Base-by-base conservation (phyloP, 2,113 vertebrate genomes). In the Tetrao urogallus region DNA sequence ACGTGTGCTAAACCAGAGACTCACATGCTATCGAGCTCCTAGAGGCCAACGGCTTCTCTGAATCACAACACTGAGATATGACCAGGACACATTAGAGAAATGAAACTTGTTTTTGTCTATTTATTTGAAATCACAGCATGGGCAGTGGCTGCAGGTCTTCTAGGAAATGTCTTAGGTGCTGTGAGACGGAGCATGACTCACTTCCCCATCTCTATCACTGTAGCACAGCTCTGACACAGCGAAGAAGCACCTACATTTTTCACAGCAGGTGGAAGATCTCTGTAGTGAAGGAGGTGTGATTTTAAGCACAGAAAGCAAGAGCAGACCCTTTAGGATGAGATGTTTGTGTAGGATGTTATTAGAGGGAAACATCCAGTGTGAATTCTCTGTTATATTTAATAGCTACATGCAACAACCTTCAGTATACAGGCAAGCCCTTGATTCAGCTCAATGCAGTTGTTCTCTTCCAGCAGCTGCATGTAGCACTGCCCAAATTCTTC, bases 301-400 rank as follows among this genome's bases (percentile, higher is more conserved):
- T 84, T 87, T 19, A 65, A 86, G 82, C 1, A 12, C 1, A 42
- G 67, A 85, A 71, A 85, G 78, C 7, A 14, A 0, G 30, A 88
- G 79, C 42, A 88, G 91, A 91, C 82, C 82, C 82, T 83, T 4
- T 58, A 67, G 82, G 81, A 95, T 64, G 78, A 74, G 57, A 85
- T 64, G 30, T 89, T 93, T 52, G 84, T 79, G 74, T 30, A 61
- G 90, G 83, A 89, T 89, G 63, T 77, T 85, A 94, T 83, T 94
- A 95, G 85, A 83, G 52, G n/a, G 93, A 54, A 90, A 36, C 40
- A 94, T 89, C 80, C 56, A 42, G 61, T 19, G 63, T 58, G 86
- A 87, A 93, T 89, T 88, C 71, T 36, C 43, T 28, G 2, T 70
- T 90, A 43, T 58, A 94, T 92, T 78, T 86, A 91, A 78, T 28